Conservation (phyloP, 2,113 vertebrate genomes). For the Cavia porcellus region DNA sequence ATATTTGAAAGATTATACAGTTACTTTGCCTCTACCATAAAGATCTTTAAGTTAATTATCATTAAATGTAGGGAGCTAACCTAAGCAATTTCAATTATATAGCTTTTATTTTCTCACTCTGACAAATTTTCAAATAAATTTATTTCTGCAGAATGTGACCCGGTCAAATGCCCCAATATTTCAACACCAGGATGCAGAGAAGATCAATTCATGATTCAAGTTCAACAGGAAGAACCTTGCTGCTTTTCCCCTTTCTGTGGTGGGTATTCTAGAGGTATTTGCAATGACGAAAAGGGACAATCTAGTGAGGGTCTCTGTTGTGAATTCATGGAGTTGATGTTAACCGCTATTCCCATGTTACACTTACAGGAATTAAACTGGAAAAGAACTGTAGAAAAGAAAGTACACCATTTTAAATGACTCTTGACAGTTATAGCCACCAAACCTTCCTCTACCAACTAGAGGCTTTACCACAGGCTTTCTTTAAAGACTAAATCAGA, state of each 20-base stretch:
- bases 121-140: slow-evolving; percentile 36
- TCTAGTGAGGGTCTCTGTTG: not conserved
- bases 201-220: slow-evolving; percentile 96
- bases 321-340: not conserved
- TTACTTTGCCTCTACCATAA: not conserved
- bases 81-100: slow-evolving; percentile 44
- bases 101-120: not conserved
- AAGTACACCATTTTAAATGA: slow-evolving; percentile 12
- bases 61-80: not conserved
- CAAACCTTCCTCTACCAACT: not conserved
- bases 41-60: not conserved
- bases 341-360: not conserved
- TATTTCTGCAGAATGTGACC: slow-evolving; percentile 93
- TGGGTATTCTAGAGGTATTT: slow-evolving; percentile 82
- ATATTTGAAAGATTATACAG: not conserved
- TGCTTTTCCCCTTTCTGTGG: slow-evolving; percentile 96
- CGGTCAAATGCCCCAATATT: slow-evolving; percentile 90
- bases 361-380: not conserved
- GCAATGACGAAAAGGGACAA: slow-evolving; percentile 31
- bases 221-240: slow-evolving; percentile 92
- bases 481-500: not conserved
- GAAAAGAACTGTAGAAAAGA: not conserved
- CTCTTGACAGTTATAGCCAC: not conserved
- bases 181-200: slow-evolving; percentile 92
- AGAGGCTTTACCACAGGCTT: not conserved